These are phyloP conservation scores for Onthophagus sagittarius DNA, from an alignment of 2,888 invertebrate species.

Conservation along the genomic window DNA sequence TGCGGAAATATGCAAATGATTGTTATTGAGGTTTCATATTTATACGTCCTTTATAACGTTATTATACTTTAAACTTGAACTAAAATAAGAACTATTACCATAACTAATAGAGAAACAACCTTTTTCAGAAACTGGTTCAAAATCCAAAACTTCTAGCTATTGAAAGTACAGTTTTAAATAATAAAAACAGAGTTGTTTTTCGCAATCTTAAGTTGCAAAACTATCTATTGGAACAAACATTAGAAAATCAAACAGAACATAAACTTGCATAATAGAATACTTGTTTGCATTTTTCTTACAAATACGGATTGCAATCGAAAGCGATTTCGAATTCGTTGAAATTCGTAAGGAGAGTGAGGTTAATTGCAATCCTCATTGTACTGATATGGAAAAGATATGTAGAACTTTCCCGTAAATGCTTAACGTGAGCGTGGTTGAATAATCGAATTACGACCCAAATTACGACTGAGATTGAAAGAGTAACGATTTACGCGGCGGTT, in stretches of 20 bases:
- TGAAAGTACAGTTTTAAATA: too few species aligned
- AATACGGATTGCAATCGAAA: conserved; percentile 5
- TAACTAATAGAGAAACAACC: too few species aligned
- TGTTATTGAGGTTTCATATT: too few species aligned
- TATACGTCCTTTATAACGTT: too few species aligned
- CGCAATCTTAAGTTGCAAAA: too few species aligned
- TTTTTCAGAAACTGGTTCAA: too few species aligned
- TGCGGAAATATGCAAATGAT: background rate
- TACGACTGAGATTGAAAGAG: background rate
- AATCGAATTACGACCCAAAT: conserved; percentile 1
- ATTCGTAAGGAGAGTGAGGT: background rate
- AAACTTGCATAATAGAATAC: background rate
- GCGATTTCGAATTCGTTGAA: background rate
- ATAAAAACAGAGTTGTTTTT: too few species aligned
- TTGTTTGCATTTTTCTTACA: background rate
- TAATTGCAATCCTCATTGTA: conserved; percentile 5
- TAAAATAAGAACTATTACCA: too few species aligned
- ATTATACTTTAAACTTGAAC: too few species aligned
- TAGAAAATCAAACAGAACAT: background rate
- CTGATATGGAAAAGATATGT: background rate
- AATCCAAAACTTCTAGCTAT: too few species aligned
- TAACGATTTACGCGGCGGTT: background rate
- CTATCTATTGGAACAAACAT: too few species aligned
- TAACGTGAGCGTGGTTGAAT: background rate
- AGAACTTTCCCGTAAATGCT: background rate